Evolutionary conservation across 1,140 invertebrate species (phyloP), one percentile per base, ranked within the genome.

Genomic region (Papilio polyxenes): DNA sequence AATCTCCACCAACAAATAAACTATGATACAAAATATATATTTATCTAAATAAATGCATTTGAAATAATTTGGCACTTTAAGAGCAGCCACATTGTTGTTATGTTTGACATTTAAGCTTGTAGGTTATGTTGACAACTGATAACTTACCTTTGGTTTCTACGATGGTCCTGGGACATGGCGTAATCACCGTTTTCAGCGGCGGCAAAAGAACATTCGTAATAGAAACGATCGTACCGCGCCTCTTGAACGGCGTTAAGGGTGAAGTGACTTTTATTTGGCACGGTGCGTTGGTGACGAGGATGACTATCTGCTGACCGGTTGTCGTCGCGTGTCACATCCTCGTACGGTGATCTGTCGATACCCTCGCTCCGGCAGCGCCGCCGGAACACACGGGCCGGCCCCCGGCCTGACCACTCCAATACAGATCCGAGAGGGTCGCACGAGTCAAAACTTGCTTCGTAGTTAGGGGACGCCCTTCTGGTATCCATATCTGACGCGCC

Each of bases 321-420:
- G 23, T 82, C 74, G 76, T 92, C 90, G 44, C 88, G 88, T 84
- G 85, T 88, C 75, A 84, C 93, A 92, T 94, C 92, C 86, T 94
- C 93, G 83, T 92, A 93, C 40, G 93, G 93, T 81, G 92, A 93
- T 11, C 92, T 87, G 84, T 94, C 92, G 15, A 94, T 85, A 62
- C 93, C 92, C 83, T 94, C 92, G 84, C 92, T 94, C 82, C 92
- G 93, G 83, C 93, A 94, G 72, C 92, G 89, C 48, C 93, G 92
- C 83, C 93, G 87, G 78, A 93, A 81, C 72, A 94, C 92, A 44
- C 91, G 89, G 56, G 92, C 93, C 83, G 92, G 90, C 72, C 87
- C 89, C 40, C 90, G 86, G 75, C 89, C 89, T 56, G 91, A 90
- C 91, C 91, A 93, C 89, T 91, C 90, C 81, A 93, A 89, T 79